These are phyloP conservation scores for Ianthella basta DNA, from an alignment of 37 sponge, comb jelly and placozoan species.

Conservation along the genomic window DNA sequence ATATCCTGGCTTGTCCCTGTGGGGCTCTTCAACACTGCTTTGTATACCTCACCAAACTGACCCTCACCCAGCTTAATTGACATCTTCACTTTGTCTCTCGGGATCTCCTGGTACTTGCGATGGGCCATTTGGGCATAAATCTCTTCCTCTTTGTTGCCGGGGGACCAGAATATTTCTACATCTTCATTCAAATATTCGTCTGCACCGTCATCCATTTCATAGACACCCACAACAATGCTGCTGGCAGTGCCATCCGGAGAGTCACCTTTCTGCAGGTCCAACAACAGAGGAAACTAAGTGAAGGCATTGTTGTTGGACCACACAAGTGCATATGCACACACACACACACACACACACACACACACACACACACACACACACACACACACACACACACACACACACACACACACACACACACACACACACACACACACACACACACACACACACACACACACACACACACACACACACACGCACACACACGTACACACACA, in stretches of 20 bases:
- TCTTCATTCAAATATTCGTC: no score
- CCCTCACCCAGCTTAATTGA: slow-evolving; percentile 15
- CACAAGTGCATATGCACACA: slow-evolving; percentile 7
- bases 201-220: no score
- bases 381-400: slow-evolving; percentile 17
- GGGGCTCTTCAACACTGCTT: background rate
- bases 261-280: no score
- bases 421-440: slow-evolving; percentile 30
- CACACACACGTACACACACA: slow-evolving; percentile 15
- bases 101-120: background rate
- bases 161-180: background rate
- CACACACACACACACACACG: slow-evolving; percentile 30
- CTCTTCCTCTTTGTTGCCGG: background rate
- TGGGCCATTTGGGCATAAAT: background rate
- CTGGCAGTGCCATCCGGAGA: no score
- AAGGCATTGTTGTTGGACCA: no score
- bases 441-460: slow-evolving; percentile 28
- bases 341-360: slow-evolving; percentile 31
- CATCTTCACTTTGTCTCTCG: background rate
- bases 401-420: slow-evolving; percentile 26
- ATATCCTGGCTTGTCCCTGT: background rate
- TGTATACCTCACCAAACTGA: background rate
- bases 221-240: no score
- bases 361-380: slow-evolving; percentile 22
- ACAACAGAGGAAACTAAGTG: no score